Evolutionary conservation across 2,113 vertebrate genomes (phyloP), one percentile per base, ranked within the genome.

Genomic region (Emydura subglobosa): DNA sequence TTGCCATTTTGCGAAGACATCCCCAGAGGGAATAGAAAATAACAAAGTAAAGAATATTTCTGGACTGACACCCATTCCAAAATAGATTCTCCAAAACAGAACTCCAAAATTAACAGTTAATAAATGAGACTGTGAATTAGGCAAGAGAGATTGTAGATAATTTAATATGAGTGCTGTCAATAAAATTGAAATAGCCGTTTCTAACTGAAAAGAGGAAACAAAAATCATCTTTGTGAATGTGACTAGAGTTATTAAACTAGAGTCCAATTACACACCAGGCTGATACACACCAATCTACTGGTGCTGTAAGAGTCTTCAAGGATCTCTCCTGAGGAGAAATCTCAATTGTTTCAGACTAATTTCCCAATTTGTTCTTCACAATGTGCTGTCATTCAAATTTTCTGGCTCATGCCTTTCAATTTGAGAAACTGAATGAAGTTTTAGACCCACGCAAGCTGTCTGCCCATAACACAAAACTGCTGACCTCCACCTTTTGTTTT

Each of bases 1-100:
- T 98, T 98, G 97, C 97, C 92, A 95, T 98, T 98, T 98, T 98
- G 96, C 97, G 89, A 95, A 97, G 97, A 95, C 88, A 97, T 97
- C 97, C 98, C 98, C 91, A 96, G 96, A 97, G 97, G 96, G 91
- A 95, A 79, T 65, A 91, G 87, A 95, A 97, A 98, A 98, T 98
- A 97, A 97, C 97, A 97, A 98, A 97, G 96, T 96, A 95, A 97
- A 98, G 92, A 83, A 85, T 97, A 96, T 94, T 98, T 97, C 96
- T 98, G 96, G 97, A 98, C 81, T 17, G 53, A 92, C 96, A 96
- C 94, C 96, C 90, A 17, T 79, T 98, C 97, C 74, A 97, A 97
- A 98, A 98, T 91, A 97, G 92, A 94, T 85, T 96, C 85, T 89
- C 39, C 39, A 96, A 97, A 96, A 97, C 93, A 96, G 76, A 86